phyloP scores from a whole-genome alignment of 1,140 invertebrate species.

The Atta texana region DNA sequence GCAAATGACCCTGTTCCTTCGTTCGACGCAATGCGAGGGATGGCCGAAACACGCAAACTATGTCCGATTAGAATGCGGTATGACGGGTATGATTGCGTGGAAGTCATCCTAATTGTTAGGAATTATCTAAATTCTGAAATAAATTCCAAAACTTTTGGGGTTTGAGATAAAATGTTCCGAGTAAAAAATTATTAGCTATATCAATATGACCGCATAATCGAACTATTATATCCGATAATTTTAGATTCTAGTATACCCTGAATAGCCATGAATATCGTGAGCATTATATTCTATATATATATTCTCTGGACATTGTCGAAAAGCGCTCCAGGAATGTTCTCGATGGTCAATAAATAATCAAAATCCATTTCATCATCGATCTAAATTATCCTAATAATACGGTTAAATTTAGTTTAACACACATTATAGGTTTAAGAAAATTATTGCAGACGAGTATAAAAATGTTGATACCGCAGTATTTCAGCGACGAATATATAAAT shows the following conservation, averaged over 20 bases:
- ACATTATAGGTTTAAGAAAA: background rate
- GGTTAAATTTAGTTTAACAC: background rate
- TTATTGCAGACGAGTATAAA: background rate
- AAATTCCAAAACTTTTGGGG: background rate
- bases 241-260: background rate
- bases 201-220: background rate
- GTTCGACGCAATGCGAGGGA: conserved; percentile 61
- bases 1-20: conserved; percentile 73
- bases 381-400: background rate
- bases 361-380: background rate
- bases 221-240: background rate
- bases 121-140: background rate
- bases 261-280: background rate
- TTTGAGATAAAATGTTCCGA: background rate
- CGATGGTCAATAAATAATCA: conserved; percentile 4
- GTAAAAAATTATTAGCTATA: too few species aligned
- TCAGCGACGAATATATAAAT: background rate
- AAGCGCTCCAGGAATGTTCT: background rate
- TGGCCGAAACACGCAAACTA: conserved; percentile 63
- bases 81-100: background rate
- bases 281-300: background rate
- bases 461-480: background rate
- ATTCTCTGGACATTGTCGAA: background rate
- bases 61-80: conserved; percentile 29
- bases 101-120: conserved; percentile 5